Base-by-base conservation (phyloP, 1,140 invertebrate genomes). In the Drosophila kikkawai region DNA sequence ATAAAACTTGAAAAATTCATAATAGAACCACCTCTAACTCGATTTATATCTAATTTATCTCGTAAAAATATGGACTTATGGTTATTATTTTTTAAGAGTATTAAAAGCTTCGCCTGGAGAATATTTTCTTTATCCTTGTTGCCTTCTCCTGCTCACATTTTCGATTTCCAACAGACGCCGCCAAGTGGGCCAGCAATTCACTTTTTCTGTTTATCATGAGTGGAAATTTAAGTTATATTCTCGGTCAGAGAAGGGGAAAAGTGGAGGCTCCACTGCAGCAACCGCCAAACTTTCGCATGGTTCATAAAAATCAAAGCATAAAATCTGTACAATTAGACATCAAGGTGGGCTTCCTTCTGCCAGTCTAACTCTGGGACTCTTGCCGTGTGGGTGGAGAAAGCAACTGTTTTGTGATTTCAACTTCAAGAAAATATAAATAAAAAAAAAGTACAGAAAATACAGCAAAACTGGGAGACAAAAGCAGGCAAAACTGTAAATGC, bases 201-300 rank as follows among this genome's bases (percentile, higher is more conserved):
- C 81, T 83, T 83, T 83, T 83, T 84, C 76, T 71, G 65, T 80
- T 76, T 84, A 83, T 83, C 83, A 81, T 69, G 79, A 81, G 69
- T 86, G 79, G 41, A 87, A 58, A 68, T 82, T 68, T 69, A 70
- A 85, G 59, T 82, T 86, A 86, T 81, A 74, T 73, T 83, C 29
- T 82, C 48, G 50, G 50, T 42, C 69, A 26, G 59, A 78, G 63
- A 58, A 84, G 60, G 47, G 67, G 19, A 63, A 78, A 74, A 74
- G 73, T 57, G 58, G 73, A 65, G 61, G 47, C 57, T 70, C 36
- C 17, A 15, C 17, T 13, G 22, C 22, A 22, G 51, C 22, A 7
- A 34, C 17, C 32, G 13, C 29, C 19, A 22, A 61, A 63, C 34
- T 39, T 42, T 70, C 29, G 19, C 22, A 34, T 36, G 39, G 65